phyloP scores from a whole-genome alignment of 2,888 invertebrate genomes.

The Aporophyla nigra region DNA sequence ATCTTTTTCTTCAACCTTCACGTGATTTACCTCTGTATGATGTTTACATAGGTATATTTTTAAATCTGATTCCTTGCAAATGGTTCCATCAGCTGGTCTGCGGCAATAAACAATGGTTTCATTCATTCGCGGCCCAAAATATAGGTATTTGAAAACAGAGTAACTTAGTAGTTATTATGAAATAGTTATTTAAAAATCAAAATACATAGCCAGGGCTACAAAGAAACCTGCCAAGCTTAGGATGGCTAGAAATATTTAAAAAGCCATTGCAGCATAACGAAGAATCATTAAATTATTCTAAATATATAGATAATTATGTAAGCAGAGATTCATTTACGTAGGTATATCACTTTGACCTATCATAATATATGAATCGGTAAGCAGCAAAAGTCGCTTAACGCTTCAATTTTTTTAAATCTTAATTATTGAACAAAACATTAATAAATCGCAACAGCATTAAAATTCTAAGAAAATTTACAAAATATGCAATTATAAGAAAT shows the following conservation, averaged over 20 bases:
- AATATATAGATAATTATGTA: neutral
- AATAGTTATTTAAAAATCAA: constrained; percentile 10
- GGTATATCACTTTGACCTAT: neutral
- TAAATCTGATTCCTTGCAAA: neutral
- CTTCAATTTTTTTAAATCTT: no score
- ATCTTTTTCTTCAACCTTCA: no score
- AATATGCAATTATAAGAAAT: neutral
- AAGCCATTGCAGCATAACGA: neutral
- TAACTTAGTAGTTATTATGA: neutral
- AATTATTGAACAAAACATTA: neutral
- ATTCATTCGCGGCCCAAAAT: neutral
- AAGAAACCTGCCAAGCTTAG: neutral
- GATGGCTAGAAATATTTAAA: neutral
- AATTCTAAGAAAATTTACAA: neutral
- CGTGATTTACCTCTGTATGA: no score
- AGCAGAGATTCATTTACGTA: neutral
- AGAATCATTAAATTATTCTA: neutral
- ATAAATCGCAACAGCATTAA: neutral
- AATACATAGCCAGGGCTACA: neutral
- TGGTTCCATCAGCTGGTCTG: neutral
- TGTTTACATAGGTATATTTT: no score
- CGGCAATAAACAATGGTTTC: constrained; percentile 1
- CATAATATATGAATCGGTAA: neutral
- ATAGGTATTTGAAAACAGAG: constrained; percentile 16
- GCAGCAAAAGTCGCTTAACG: neutral